Percentiles rank a stretch among this genome's conserved stretches.
phyloP scores from a whole-genome alignment of 2,113 vertebrate genomes.

The Sula dactylatra region DNA sequence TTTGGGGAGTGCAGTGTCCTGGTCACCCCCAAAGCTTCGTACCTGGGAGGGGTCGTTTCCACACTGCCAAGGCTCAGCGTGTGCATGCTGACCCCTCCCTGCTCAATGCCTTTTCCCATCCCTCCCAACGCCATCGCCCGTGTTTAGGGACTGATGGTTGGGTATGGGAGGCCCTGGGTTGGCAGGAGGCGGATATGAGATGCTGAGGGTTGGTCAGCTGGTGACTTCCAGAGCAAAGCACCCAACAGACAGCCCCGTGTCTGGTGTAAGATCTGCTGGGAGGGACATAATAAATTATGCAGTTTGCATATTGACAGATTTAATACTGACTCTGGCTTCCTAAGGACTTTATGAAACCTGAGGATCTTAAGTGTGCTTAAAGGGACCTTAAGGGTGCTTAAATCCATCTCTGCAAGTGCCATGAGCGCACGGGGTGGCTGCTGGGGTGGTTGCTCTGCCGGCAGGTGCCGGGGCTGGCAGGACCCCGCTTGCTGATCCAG shows the following conservation, averaged over 20 bases:
- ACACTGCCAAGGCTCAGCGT: rapidly evolving
- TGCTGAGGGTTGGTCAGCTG: not conserved
- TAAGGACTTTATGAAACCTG: not conserved
- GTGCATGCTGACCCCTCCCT: not conserved
- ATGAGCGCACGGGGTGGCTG: rapidly evolving
- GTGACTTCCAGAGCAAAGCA: not conserved
- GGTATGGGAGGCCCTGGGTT: not conserved
- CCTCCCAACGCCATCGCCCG: rapidly evolving
- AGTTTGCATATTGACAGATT: not conserved
- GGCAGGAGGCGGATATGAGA: not conserved
- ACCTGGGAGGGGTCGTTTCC: not conserved
- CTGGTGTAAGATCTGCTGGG: not conserved
- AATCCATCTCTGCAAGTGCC: not conserved
- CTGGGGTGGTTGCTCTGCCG: not conserved
- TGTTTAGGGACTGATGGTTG: too few species aligned
- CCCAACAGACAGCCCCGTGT: not conserved
- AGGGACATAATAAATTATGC: not conserved
- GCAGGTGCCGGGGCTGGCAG: not conserved
- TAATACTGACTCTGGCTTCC: not conserved
- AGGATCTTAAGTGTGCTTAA: not conserved
- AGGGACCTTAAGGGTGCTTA: not conserved
- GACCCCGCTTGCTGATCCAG: not conserved
- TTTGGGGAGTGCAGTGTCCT: rapidly evolving
- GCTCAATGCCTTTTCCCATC: not conserved
- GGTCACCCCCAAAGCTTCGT: not conserved